Conservation (phyloP, 1,140 invertebrate species). For the Megathymus violae region DNA sequence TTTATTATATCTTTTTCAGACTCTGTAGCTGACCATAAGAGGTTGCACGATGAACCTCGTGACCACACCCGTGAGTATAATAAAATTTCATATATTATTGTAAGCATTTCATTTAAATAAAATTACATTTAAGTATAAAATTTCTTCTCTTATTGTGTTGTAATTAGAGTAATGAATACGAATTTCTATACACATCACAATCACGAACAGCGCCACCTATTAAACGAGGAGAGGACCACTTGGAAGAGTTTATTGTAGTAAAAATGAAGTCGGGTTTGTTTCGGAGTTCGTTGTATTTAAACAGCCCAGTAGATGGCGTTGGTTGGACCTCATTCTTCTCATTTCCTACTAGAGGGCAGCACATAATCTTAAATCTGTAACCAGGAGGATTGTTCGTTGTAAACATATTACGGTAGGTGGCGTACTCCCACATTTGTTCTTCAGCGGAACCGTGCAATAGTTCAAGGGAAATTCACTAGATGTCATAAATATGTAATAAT, state of each 20-base stretch:
- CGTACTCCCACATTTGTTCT: too few relatives aligned
- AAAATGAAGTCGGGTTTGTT: conserved; percentile 10
- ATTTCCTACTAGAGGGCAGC: conserved; percentile 19
- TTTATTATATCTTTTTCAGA: conserved; percentile 72
- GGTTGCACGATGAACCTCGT: conserved; percentile 54
- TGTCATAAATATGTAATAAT: too few relatives aligned
- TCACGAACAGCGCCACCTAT: conserved; percentile 49
- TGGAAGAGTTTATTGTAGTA: not conserved
- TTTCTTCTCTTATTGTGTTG: too few relatives aligned
- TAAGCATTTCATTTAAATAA: too few relatives aligned
- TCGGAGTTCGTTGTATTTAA: not conserved
- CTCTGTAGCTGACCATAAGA: conserved; percentile 57
- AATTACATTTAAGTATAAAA: too few relatives aligned
- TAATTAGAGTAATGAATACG: too few relatives aligned
- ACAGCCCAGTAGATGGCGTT: conserved; percentile 34
- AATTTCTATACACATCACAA: conserved; percentile 46
- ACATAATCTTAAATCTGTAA: conserved; percentile 7
- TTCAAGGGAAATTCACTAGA: too few relatives aligned
- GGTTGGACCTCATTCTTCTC: conserved; percentile 3
- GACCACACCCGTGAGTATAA: conserved; percentile 69
- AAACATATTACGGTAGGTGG: conserved; percentile 19
- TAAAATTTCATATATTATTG: conserved; percentile 31
- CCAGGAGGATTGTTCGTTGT: not conserved
- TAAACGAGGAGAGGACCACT: not conserved
- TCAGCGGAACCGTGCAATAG: too few relatives aligned